Conservation (phyloP, 1,140 invertebrate species). For the Luehdorfia chinensis region DNA sequence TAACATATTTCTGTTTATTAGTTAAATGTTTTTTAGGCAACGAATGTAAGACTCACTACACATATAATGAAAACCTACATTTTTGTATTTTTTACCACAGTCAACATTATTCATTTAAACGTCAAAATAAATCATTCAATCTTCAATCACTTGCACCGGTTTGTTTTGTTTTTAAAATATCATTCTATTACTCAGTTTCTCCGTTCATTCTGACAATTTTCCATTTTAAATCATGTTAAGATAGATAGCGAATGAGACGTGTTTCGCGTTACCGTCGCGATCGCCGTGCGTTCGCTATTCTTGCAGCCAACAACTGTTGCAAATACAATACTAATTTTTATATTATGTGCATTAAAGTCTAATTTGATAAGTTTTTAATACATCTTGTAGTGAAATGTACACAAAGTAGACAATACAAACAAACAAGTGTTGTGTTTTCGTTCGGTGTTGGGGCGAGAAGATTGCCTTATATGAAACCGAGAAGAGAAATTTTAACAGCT, state of each 20-base stretch:
- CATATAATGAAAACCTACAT: too few relatives aligned
- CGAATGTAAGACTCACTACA: too few relatives aligned
- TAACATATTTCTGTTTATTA: too few relatives aligned
- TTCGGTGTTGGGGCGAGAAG: slow-evolving; percentile 46
- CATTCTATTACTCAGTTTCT: slow-evolving; percentile 11
- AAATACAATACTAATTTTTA: slow-evolving; percentile 21
- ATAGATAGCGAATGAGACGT: slow-evolving; percentile 58
- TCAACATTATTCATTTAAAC: too few relatives aligned
- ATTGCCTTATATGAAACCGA: slow-evolving; percentile 33
- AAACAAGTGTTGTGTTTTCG: slow-evolving; percentile 61
- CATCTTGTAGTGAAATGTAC: slow-evolving; percentile 29
- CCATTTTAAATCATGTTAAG: slow-evolving; percentile 39
- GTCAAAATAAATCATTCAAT: slow-evolving; percentile 16
- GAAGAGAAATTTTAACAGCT: slow-evolving; percentile 55
- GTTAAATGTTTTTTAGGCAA: too few relatives aligned
- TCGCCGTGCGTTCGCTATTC: slow-evolving; percentile 68
- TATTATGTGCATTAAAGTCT: slow-evolving; percentile 25
- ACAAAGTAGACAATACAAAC: slow-evolving; percentile 34
- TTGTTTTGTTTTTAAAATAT: slow-evolving; percentile 20
- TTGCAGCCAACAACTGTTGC: slow-evolving; percentile 30
- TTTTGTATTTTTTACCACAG: too few relatives aligned
- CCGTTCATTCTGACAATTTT: slow-evolving; percentile 19
- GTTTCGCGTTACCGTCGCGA: slow-evolving; percentile 49
- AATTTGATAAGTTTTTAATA: slow-evolving; percentile 20
- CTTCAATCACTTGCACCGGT: slow-evolving; percentile 26